Evolutionary conservation across 2,113 vertebrate genomes (phyloP).

Genomic region (Pleuronectes platessa): DNA sequence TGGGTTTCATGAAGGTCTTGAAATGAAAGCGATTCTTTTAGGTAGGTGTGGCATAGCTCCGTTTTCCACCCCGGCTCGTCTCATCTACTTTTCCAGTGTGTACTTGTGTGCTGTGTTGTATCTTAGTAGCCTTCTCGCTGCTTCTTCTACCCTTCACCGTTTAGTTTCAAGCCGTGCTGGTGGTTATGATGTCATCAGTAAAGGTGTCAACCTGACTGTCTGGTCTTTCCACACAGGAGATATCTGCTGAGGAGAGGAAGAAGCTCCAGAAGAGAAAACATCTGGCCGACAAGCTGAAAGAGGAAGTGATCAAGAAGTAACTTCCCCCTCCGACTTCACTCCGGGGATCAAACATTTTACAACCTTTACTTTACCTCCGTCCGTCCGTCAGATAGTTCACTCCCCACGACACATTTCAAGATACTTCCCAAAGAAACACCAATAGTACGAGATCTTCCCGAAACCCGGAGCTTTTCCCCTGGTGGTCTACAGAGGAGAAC

Average conservation of each 20-base stretch:
- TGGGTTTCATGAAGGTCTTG: too few relatives aligned
- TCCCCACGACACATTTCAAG: neutral
- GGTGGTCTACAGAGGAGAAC: neutral
- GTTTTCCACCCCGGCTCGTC: neutral
- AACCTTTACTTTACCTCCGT: neutral
- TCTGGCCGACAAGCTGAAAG: constrained; percentile 96
- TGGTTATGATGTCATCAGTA: neutral
- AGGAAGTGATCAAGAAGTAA: constrained; percentile 97
- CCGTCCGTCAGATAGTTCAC: neutral
- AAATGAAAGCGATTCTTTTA: too few relatives aligned
- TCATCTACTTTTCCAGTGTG: neutral
- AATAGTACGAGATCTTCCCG: constrained; percentile 19
- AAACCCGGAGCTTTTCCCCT: neutral
- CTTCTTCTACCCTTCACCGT: neutral
- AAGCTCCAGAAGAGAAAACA: constrained; percentile 92
- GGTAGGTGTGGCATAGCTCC: neutral
- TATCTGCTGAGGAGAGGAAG: constrained; percentile 92
- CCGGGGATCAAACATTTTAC: constrained; percentile 17
- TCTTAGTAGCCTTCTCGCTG: neutral
- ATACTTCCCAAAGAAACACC: constrained; percentile 6
- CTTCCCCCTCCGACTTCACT: constrained; percentile 21
- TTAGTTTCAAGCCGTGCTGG: neutral
- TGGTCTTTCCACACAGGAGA: constrained; percentile 75
- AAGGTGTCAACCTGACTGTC: neutral
- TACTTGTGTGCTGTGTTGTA: neutral